Conservation (phyloP, 2,797 vertebrate genomes). For the Sciurus carolinensis region DNA sequence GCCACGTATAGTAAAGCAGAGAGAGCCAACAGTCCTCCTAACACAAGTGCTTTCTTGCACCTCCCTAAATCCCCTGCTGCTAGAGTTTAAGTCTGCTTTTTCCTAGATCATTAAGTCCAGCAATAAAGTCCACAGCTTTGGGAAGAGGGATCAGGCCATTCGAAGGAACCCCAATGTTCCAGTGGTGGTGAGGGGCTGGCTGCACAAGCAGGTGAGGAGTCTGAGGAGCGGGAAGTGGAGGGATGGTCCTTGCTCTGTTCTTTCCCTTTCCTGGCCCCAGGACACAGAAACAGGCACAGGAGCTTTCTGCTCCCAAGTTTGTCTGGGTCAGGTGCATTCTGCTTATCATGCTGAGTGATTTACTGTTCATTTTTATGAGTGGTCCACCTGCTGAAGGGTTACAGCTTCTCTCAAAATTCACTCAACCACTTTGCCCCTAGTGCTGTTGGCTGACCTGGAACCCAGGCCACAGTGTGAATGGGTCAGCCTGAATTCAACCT, state of each 20-base stretch:
- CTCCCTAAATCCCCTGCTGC: background rate
- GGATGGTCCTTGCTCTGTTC: background rate
- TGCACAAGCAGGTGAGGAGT: conserved; percentile 96
- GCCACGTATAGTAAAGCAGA: background rate
- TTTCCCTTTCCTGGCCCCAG: background rate
- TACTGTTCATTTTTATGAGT: background rate
- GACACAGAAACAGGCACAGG: background rate
- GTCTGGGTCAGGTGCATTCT: background rate
- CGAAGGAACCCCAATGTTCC: conserved; percentile 97
- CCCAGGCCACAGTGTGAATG: background rate
- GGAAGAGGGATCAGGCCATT: conserved; percentile 97
- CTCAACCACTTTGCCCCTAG: background rate
- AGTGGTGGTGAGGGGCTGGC: conserved; percentile 98
- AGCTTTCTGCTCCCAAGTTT: background rate
- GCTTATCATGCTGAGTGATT: background rate
- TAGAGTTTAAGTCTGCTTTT: conserved; percentile 57
- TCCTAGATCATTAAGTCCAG: conserved; percentile 91
- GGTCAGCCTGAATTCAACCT: background rate
- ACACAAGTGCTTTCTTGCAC: background rate
- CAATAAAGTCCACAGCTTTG: conserved; percentile 97
- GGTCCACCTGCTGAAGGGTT: background rate
- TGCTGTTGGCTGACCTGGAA: background rate
- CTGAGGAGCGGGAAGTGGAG: background rate
- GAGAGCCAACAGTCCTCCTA: background rate
- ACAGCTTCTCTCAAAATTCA: background rate